Percentiles rank a stretch among this genome's conserved stretches.
Conservation (phyloP, 1,140 invertebrate species). For the Andrena cerasifolii region DNA sequence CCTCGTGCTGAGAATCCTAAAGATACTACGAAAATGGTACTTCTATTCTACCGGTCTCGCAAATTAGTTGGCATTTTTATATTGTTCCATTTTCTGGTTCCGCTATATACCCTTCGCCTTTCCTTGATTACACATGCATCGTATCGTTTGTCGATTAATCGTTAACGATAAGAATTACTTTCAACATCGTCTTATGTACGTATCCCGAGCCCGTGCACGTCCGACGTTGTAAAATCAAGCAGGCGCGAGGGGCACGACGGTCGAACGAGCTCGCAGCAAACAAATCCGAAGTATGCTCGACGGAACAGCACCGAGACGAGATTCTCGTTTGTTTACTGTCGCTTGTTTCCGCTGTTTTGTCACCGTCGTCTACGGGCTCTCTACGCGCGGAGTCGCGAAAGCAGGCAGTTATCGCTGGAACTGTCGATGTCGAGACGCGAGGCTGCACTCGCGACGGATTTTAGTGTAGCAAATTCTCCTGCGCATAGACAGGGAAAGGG, state of each 20-base stretch:
- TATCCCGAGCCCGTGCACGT: background rate
- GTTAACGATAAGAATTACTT: constrained; percentile 12
- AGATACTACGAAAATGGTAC: too few species aligned
- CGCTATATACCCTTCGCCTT: too few species aligned
- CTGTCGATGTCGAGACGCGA: constrained; percentile 12
- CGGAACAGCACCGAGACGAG: constrained; percentile 20
- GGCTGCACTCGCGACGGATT: background rate
- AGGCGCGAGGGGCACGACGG: background rate
- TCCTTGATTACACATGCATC: constrained; percentile 1
- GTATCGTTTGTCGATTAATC: too few species aligned
- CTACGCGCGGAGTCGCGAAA: background rate
- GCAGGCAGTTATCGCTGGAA: constrained; percentile 16
- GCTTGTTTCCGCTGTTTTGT: constrained; percentile 51
- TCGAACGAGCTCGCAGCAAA: constrained; percentile 23
- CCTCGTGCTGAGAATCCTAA: too few species aligned
- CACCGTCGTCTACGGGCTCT: background rate
- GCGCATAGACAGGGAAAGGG: background rate
- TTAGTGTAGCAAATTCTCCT: background rate
- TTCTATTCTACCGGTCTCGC: too few species aligned
- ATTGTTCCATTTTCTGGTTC: too few species aligned
- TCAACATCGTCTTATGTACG: background rate
- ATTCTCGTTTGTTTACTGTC: constrained; percentile 60
- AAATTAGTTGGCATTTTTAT: too few species aligned
- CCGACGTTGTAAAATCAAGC: constrained; percentile 32
- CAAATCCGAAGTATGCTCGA: constrained; percentile 46